Percentiles rank a stretch among this genome's conserved stretches.
Conservation (phyloP, 2,888 invertebrate genomes). For the Tholera decimalis region DNA sequence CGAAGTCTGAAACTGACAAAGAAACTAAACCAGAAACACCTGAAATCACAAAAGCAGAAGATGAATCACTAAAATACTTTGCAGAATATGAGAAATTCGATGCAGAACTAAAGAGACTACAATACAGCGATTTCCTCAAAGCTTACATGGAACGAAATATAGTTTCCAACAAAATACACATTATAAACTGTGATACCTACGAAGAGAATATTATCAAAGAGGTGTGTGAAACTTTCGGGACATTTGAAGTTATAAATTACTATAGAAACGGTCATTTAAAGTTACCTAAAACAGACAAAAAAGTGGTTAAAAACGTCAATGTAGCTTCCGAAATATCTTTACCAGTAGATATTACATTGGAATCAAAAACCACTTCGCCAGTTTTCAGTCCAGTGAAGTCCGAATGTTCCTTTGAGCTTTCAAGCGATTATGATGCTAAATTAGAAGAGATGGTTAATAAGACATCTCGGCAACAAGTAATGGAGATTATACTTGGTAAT, state of each 20-base stretch:
- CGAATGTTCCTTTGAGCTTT: constrained; percentile 86
- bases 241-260: constrained; percentile 82
- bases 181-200: constrained; percentile 85
- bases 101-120: constrained; percentile 80
- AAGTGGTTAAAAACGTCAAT: constrained; percentile 79
- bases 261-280: constrained; percentile 83
- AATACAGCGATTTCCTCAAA: constrained; percentile 78
- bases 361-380: constrained; percentile 54
- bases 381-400: constrained; percentile 86
- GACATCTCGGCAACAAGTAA: constrained; percentile 86
- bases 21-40: not conserved
- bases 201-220: constrained; percentile 83
- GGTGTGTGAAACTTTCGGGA: constrained; percentile 75
- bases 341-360: constrained; percentile 72
- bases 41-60: constrained; percentile 51
- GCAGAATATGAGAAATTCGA: constrained; percentile 81
- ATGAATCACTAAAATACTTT: constrained; percentile 77
- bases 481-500: constrained; percentile 89
- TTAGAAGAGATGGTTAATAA: constrained; percentile 87
- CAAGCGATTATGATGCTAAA: constrained; percentile 86
- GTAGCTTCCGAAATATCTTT: constrained; percentile 80
- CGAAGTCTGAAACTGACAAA: not conserved
- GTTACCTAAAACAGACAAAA: constrained; percentile 72
- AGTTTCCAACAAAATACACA: constrained; percentile 76
- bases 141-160: constrained; percentile 66